Evolutionary conservation across 2,888 invertebrate species (phyloP), one percentile per base, ranked within the genome.

Genomic region (Drosophila atroscutellata): DNA sequence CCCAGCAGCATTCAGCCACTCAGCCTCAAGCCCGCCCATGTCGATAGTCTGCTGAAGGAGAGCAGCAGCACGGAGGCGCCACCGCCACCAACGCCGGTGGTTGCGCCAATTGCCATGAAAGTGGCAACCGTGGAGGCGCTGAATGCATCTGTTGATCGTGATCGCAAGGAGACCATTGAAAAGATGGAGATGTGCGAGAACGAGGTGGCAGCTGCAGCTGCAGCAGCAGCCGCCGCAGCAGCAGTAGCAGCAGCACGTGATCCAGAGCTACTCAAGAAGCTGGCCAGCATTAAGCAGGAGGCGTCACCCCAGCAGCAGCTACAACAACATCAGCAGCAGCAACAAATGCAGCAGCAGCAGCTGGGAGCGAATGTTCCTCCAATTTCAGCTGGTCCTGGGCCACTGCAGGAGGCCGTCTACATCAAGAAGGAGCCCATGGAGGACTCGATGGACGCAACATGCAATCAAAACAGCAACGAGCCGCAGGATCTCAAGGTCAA

Each of bases 401-500:
- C 83, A 4, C 71, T 89, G 32, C 85, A 88, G 9, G 96, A 95
- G 90, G 94, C 95, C 18, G 95, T 95, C 80, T 94, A 95, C 90
- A 95, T 93, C 42, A 93, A 94, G 54, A 93, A 93, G 58, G 94
- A 93, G 72, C 93, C 93, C 1, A 92, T 94, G 76, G 93, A 93
- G 63, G 94, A 94, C 67, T 92, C 92, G 3, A 90, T 92, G 77
- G 94, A 94, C 66, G 92, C 93, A 39, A 90, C 91, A 55, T 93
- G 93, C 72, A 93, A 93, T 85, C 92, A 93, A 69, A 93, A 92
- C 56, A 92, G 93, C 74, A 94, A 94, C 91, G 96, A 96, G 86
- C 96, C 96, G 9, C 96, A 96, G 89, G 96, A 96, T 91, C 93
- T 96, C 63, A 96, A 96, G 90, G 95, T 96, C 37, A 96, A 96